Base-by-base conservation (phyloP, 2,888 invertebrate genomes). In the Anagyrus pseudococci region DNA sequence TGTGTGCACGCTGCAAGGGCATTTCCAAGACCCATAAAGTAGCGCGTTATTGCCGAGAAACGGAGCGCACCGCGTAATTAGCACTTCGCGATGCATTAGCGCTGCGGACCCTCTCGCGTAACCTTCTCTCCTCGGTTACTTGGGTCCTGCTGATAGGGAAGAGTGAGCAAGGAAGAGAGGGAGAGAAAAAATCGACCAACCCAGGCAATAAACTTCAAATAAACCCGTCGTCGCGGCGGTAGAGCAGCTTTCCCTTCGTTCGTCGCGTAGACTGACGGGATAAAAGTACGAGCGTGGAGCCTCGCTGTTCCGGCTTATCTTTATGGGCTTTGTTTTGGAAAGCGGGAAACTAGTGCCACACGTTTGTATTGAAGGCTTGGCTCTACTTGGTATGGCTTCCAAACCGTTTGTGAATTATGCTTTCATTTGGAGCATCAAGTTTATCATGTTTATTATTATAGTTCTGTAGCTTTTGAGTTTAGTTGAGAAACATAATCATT, bases 81-180 rank as follows among this genome's bases (percentile, higher is more conserved):
- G 75, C 77, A 77, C 77, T 78, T 77, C 75, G 75, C 74, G 77
- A 76, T 79, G 75, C 76, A 77, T 78, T 77, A 77, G 74, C 71
- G 60, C 49, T 61, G 13, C 23, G 13, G n/a, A 55, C 61, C 54
- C 33, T n/a, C 65, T 58, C 47, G 48, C 41, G 40, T 58, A 33
- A 43, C 61, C 22, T 25, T 20, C 37, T 4, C 48, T n/a, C 22
- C n/a, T 20, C 22, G 15, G 13, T 43, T 19, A 26, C 53, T 68
- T 73, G 71, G 68, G 66, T 69, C 70, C 68, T 69, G 56, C 44
- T 55, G 56, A 63, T 49, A 50, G 50, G n/a, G n/a, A n/a, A n/a
- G n/a, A n/a, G n/a, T n/a, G n/a, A 61, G 59, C 52, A 54, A 66
- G 61, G 66, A 58, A 64, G 50, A 64, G 64, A 62, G 60, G 64